These are phyloP conservation scores for Herpailurus yagouaroundi DNA, from an alignment of 2,113 vertebrate genomes.

Conservation along the genomic window DNA sequence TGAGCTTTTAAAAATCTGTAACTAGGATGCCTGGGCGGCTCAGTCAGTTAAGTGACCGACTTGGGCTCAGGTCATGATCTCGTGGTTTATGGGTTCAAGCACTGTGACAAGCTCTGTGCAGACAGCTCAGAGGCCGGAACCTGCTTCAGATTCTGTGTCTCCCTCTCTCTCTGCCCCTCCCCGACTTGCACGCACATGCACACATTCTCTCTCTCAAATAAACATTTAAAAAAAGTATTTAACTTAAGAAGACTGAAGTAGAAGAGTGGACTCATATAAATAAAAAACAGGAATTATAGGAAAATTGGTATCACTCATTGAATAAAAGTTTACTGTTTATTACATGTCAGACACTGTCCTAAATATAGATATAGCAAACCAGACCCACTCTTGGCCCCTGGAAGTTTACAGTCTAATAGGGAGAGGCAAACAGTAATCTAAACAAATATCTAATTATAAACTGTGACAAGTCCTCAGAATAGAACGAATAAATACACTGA, in stretches of 20 bases:
- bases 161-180: too few species aligned
- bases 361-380: slow-evolving; percentile 3
- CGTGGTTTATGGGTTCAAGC: too few species aligned
- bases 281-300: not conserved
- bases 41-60: too few species aligned
- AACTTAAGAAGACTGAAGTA: slow-evolving; percentile 41
- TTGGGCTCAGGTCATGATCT: too few species aligned
- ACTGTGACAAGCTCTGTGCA: too few species aligned
- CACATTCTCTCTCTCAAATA: too few species aligned
- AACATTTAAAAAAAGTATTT: not conserved
- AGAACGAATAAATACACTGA: not conserved
- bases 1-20: not conserved
- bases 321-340: not conserved
- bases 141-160: too few species aligned
- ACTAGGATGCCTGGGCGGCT: not conserved
- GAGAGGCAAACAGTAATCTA: slow-evolving; percentile 12
- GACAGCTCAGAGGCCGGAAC: too few species aligned
- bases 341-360: not conserved
- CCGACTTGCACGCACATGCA: too few species aligned
- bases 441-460: slow-evolving; percentile 39
- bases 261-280: not conserved
- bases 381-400: not conserved
- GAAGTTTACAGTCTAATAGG: not conserved
- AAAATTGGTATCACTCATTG: not conserved
- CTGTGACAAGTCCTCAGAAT: not conserved